phyloP scores from a whole-genome alignment of 2,888 invertebrate species.

The Hirtodrosophila alboralis region DNA sequence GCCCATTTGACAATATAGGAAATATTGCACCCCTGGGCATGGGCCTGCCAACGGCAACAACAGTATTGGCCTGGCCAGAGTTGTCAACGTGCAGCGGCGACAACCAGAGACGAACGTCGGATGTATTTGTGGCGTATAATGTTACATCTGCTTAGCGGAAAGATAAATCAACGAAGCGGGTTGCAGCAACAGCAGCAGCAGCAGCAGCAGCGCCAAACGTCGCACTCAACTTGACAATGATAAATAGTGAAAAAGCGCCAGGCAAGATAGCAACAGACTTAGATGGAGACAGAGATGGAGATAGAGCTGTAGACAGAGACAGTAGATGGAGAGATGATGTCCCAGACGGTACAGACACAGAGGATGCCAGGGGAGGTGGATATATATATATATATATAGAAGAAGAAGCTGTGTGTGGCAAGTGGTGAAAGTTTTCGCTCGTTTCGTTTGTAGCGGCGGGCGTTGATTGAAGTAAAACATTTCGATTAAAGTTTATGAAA shows the following conservation, averaged over 20 bases:
- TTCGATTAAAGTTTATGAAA: constrained; percentile 80
- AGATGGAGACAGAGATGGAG: constrained; percentile 17
- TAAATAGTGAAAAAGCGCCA: constrained; percentile 79
- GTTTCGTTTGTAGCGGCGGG: constrained; percentile 50
- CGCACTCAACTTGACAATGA: constrained; percentile 80
- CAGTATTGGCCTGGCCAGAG: constrained; percentile 54
- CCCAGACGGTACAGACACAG: constrained; percentile 32
- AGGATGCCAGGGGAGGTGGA: constrained; percentile 28
- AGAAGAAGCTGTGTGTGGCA: too few relatives aligned
- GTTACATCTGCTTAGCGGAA: constrained; percentile 79
- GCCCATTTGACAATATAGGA: constrained; percentile 77
- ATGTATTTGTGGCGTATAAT: constrained; percentile 80
- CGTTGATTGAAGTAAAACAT: constrained; percentile 79
- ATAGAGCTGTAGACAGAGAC: constrained; percentile 7
- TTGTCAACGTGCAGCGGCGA: constrained; percentile 61
- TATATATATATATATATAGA: too few relatives aligned
- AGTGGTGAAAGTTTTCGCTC: constrained; percentile 73
- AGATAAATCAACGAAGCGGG: constrained; percentile 74
- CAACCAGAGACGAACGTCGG: constrained; percentile 64
- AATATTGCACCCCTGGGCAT: constrained; percentile 77
- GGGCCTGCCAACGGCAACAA: constrained; percentile 32
- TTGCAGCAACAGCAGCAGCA: constrained; percentile 22
- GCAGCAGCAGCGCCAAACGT: constrained; percentile 71
- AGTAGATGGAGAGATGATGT: constrained; percentile 31
- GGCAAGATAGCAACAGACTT: constrained; percentile 58